These are phyloP conservation scores for Sigmodon hispidus DNA, from an alignment of 2,113 vertebrate genomes.

Conservation along the genomic window DNA sequence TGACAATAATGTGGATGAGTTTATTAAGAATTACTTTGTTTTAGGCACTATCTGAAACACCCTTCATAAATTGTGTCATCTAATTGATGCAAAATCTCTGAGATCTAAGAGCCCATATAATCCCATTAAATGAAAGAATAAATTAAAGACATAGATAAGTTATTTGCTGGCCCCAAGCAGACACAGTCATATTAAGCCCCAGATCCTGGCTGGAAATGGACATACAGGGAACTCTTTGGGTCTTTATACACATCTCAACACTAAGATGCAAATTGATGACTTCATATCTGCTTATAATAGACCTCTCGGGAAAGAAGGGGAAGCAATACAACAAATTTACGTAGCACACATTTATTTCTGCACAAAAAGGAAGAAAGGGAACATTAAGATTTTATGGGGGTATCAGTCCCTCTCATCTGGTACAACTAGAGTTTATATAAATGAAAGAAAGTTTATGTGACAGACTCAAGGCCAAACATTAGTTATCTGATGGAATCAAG, in stretches of 20 bases:
- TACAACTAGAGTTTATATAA: not conserved
- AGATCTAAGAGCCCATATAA: not conserved
- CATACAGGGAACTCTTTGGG: not conserved
- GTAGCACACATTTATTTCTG: slow-evolving; percentile 2
- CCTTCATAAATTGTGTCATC: not conserved
- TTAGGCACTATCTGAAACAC: not conserved
- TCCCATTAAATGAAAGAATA: not conserved
- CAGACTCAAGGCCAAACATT: not conserved
- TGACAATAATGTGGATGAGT: not conserved
- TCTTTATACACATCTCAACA: not conserved
- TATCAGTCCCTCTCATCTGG: not conserved
- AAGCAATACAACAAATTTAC: not conserved
- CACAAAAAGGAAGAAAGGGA: not conserved
- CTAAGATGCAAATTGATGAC: not conserved
- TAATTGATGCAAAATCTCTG: not conserved
- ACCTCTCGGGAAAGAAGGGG: not conserved
- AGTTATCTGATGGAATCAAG: not conserved
- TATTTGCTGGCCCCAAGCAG: not conserved
- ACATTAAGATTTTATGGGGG: not conserved
- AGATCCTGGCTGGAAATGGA: not conserved
- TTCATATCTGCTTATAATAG: not conserved
- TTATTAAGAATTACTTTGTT: not conserved
- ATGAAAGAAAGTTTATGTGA: not conserved
- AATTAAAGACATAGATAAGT: not conserved
- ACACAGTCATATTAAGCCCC: not conserved